A percentile compares a stretch with the other conserved stretches of the same genome.
Evolutionary conservation across 2,888 invertebrate genomes (phyloP).

Genomic region (Deilephila elpenor): DNA sequence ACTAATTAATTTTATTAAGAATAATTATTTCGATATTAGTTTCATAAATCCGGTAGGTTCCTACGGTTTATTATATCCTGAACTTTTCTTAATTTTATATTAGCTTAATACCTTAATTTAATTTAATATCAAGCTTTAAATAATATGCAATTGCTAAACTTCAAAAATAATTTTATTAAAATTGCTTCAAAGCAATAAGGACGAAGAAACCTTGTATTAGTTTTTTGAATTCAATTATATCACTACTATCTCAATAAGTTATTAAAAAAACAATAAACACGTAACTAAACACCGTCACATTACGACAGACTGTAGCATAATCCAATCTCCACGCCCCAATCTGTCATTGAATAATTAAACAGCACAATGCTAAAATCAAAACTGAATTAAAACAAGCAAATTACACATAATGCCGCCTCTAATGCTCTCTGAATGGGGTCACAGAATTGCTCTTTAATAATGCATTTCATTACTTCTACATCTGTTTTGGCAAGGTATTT

Average conservation of each 20-base stretch:
- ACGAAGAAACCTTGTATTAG: too few species aligned
- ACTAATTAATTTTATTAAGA: too few species aligned
- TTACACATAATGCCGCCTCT: conserved; percentile 72
- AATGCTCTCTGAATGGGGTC: conserved; percentile 79
- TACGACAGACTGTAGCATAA: neutral
- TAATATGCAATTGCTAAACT: too few species aligned
- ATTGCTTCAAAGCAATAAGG: too few species aligned
- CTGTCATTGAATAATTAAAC: conserved; percentile 74
- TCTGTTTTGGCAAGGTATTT: conserved; percentile 29
- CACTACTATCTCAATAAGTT: neutral
- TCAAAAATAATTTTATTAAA: too few species aligned
- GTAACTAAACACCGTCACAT: conserved; percentile 14
- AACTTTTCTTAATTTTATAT: too few species aligned
- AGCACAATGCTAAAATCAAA: conserved; percentile 79
- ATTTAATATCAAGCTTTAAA: too few species aligned
- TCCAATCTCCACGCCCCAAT: conserved; percentile 25
- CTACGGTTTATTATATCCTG: too few species aligned
- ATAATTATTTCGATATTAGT: too few species aligned
- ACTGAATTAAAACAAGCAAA: conserved; percentile 82
- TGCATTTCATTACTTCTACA: conserved; percentile 62
- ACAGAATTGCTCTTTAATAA: conserved; percentile 75
- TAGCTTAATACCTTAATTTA: too few species aligned
- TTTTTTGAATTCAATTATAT: too few species aligned
- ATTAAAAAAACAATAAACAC: neutral
- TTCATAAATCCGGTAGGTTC: too few species aligned